Evolutionary conservation across 23 tunicate genomes (phyloP).

Genomic region (Ascidia mentula): DNA sequence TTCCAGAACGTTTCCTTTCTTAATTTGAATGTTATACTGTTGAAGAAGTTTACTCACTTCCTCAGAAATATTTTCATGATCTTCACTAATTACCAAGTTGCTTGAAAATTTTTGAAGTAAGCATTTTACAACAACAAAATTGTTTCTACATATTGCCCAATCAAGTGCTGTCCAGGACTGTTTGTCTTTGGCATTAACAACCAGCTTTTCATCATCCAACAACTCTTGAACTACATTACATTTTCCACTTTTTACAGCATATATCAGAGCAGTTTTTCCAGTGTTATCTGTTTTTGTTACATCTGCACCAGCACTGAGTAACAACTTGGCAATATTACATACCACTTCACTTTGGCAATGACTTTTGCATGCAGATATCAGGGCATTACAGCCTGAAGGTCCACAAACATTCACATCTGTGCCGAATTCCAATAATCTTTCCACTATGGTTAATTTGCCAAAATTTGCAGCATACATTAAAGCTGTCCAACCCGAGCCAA

Average conservation of each 20-base stretch:
- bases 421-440: conserved; percentile 26
- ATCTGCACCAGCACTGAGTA: conserved; percentile 36
- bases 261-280: conserved; percentile 53
- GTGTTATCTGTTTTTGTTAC: conserved; percentile 23
- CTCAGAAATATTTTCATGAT: conserved; percentile 20
- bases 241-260: conserved; percentile 43
- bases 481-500: conserved; percentile 67
- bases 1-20: not conserved
- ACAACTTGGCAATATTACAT: not conserved
- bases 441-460: conserved; percentile 32
- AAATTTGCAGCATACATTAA: conserved; percentile 66
- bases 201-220: not conserved
- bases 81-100: not conserved
- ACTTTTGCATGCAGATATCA: conserved; percentile 62
- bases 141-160: conserved; percentile 41
- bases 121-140: not conserved
- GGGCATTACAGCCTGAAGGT: conserved; percentile 42
- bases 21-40: not conserved
- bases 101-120: not conserved
- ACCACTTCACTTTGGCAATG: not conserved
- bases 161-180: conserved; percentile 58
- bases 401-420: conserved; percentile 40
- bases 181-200: conserved; percentile 23
- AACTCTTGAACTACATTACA: conserved; percentile 9
- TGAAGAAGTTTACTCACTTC: not conserved